Evolutionary conservation across 2,113 vertebrate genomes (phyloP).

Genomic region (Xiphorhynchus elegans): DNA sequence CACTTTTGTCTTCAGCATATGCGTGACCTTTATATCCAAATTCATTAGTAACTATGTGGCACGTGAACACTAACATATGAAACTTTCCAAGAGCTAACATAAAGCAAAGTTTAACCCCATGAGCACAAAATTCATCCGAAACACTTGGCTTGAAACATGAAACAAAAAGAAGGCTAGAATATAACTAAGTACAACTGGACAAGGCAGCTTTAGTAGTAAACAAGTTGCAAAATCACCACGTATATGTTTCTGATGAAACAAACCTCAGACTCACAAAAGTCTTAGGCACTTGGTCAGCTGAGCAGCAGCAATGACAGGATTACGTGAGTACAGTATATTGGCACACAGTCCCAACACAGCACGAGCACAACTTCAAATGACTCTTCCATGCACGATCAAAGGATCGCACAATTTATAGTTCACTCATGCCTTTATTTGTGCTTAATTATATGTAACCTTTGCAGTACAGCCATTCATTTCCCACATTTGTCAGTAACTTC

Average conservation of each 20-base stretch:
- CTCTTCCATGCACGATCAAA: background rate
- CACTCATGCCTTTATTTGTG: background rate
- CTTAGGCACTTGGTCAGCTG: background rate
- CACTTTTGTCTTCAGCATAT: background rate
- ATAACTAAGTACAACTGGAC: background rate
- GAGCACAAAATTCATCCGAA: background rate
- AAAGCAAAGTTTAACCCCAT: background rate
- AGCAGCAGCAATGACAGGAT: background rate
- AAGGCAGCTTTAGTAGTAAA: background rate
- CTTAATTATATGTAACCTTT: background rate
- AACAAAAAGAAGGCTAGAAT: background rate
- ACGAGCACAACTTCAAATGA: background rate
- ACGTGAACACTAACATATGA: background rate
- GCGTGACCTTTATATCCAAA: background rate
- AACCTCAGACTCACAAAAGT: background rate
- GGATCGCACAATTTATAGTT: background rate
- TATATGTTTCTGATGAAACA: background rate
- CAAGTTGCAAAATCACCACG: background rate
- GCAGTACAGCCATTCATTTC: background rate
- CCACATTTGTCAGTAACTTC: background rate
- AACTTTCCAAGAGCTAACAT: background rate
- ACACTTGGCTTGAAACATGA: background rate
- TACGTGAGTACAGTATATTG: rapidly evolving
- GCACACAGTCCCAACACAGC: background rate
- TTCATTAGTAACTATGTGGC: background rate